Conservation (phyloP, 2,113 vertebrate genomes). For the Heptranchias perlo region DNA sequence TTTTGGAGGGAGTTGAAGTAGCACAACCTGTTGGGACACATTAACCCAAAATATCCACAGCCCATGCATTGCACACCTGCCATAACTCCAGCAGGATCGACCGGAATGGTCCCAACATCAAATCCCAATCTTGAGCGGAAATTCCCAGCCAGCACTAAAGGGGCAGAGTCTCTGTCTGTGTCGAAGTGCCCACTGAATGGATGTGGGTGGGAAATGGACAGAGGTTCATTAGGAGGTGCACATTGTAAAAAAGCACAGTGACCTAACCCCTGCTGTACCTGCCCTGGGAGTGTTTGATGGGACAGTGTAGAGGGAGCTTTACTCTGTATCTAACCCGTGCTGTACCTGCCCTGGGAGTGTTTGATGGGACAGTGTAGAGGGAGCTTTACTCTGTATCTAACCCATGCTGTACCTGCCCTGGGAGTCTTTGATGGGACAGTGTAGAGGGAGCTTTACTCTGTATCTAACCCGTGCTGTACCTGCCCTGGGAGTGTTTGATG, state of each 20-base stretch:
- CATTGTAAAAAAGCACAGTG: neutral
- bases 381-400: no score
- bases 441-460: no score
- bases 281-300: neutral
- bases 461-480: no score
- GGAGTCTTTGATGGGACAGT: no score
- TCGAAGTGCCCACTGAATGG: neutral
- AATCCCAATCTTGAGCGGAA: neutral
- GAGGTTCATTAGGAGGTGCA: neutral
- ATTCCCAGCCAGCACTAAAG: neutral
- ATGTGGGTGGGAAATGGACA: neutral
- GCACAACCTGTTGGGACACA: neutral
- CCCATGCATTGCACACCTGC: neutral
- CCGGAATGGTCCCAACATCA: no score
- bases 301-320: no score
- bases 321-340: neutral
- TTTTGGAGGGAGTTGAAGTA: neutral
- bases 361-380: no score
- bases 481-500: no score
- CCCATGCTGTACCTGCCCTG: no score
- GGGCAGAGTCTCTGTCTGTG: neutral
- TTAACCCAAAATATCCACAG: neutral
- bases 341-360: neutral
- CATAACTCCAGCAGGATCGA: no score
- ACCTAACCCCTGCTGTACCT: neutral